Evolutionary conservation across 1,140 invertebrate genomes (phyloP).

Genomic region (Chrysoperla carnea): DNA sequence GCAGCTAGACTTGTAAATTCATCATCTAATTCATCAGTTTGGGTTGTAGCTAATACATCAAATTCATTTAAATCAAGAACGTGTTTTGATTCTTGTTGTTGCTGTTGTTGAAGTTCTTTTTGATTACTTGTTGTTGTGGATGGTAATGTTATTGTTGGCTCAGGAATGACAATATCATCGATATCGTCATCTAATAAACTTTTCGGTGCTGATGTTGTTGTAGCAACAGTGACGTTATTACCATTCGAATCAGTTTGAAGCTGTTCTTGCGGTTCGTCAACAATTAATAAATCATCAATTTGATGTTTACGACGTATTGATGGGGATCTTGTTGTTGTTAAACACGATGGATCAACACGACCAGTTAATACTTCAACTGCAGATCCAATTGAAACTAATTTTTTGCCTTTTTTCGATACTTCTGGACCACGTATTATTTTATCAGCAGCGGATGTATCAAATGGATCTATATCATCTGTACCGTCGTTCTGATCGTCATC

Average conservation of each 20-base stretch:
- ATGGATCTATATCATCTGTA: constrained; percentile 58
- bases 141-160: constrained; percentile 25
- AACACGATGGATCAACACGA: constrained; percentile 45
- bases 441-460: constrained; percentile 74
- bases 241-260: constrained; percentile 4
- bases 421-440: constrained; percentile 60
- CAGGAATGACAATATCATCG: constrained; percentile 39
- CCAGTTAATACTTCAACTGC: constrained; percentile 74
- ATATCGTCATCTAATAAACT: constrained; percentile 57
- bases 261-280: constrained; percentile 25
- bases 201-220: constrained; percentile 22
- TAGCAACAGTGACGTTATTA: constrained; percentile 3
- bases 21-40: constrained; percentile 36
- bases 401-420: constrained; percentile 57
- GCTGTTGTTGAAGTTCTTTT: background rate
- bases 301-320: constrained; percentile 40
- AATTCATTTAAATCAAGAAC: constrained; percentile 27
- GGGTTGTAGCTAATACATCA: constrained; percentile 22
- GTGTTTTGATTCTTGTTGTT: background rate
- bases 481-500: constrained; percentile 46
- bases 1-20: constrained; percentile 57
- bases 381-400: constrained; percentile 60
- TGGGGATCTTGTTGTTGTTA: constrained; percentile 26
- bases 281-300: constrained; percentile 36
- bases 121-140: background rate